Evolutionary conservation across 1,140 invertebrate species (phyloP), one percentile per base, ranked within the genome.

Genomic region (Saccostrea cuccullata): DNA sequence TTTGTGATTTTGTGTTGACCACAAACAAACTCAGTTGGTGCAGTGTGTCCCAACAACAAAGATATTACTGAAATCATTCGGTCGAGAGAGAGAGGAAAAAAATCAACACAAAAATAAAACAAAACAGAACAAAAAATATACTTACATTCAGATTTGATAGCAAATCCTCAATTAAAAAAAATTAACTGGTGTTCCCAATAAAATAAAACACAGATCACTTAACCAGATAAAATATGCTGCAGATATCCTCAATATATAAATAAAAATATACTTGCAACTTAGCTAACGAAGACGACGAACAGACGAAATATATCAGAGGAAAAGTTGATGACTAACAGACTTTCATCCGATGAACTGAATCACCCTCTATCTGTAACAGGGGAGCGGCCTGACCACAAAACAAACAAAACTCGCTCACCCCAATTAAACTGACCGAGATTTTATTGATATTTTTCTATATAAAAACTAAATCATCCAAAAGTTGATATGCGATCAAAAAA

Each of bases 271-370:
- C 58, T 0, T 15, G 9, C n/a, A 30, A 77, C 26, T 77, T 73
- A 15, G 8, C 26, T 77, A 36, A 26, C 26, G 70, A 77, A 77
- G 26, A 77, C 23, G 70, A 77, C 9, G 11, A 15, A 77, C 70
- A 30, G 70, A 26, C 70, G 26, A 77, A 77, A 36, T 13, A 64
- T 20, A 64, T 20, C 15, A 17, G n/a, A 6, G 0, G 30, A 77
- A 77, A 77, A 36, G 17, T 15, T 77, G 70, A 77, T 77, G 70
- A 77, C 70, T 77, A 77, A 77, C 70, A 73, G 11, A 73, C 70
- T 64, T 17, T n/a, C 26, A 36, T 26, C 23, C 70, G 23, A 77
- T 36, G 70, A 15, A 77, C 70, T 77, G 70, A 77, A 30, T 77
- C 23, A 77, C 70, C 8, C 70, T 30, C 23, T 26, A 77, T 13